phyloP scores from a whole-genome alignment of 2,797 vertebrate species.

The Phalanger gymnotis region DNA sequence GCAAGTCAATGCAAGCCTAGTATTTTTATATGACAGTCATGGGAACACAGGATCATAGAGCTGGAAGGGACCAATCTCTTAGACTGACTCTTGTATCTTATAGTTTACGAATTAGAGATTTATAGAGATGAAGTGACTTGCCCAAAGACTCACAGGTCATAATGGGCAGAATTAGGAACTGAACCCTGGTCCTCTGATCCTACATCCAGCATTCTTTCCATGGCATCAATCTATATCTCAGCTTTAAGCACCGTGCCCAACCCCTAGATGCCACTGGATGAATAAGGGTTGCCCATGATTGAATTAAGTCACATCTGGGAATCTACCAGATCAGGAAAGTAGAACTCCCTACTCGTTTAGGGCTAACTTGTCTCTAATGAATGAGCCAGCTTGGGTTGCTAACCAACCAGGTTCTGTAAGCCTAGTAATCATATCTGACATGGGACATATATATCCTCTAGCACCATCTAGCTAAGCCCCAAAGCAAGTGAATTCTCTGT shows the following conservation, averaged over 20 bases:
- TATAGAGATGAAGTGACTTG: neutral
- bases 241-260: neutral
- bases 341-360: neutral
- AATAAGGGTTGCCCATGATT: constrained; percentile 2
- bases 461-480: neutral
- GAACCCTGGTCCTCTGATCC: neutral
- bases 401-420: neutral
- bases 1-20: constrained; percentile 48
- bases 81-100: neutral
- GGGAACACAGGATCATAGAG: neutral
- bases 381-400: constrained; percentile 45
- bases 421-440: neutral
- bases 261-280: neutral
- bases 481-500: neutral
- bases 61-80: neutral
- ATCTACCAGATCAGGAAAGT: constrained; percentile 27
- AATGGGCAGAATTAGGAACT: neutral
- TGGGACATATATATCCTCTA: neutral
- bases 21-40: constrained; percentile 55
- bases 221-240: neutral
- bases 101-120: neutral
- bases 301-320: constrained; percentile 30
- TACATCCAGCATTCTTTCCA: neutral
- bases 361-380: neutral
- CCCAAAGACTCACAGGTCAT: neutral